Base-by-base conservation (phyloP, 2,888 invertebrate genomes). In the Clunio marinus region DNA sequence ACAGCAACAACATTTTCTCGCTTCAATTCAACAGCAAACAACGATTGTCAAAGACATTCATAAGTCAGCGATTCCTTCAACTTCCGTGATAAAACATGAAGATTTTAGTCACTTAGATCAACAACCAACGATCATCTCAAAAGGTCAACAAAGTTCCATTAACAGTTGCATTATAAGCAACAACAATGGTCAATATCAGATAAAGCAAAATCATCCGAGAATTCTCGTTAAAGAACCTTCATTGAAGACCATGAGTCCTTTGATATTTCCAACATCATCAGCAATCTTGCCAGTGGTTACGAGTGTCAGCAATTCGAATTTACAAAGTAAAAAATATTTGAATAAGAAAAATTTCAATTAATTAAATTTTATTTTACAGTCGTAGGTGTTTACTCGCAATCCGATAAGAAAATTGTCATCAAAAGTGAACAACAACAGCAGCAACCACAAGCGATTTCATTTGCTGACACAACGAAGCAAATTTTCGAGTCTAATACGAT, bases 1-100 rank as follows among this genome's bases (percentile, higher is more conserved):
- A n/a, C 66, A 66, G 22, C 66, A 66, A 25, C 66, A 66, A 66
- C 32, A 22, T 17, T 66, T 66, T 10, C 55, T 66, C 1, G 66
- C 66, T 5, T 55, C 66, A 28, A 46, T 63, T 3, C 63, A 63
- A 7, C 45, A 63, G 5, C 45, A 62, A n/a, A 41, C 62, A 13
- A 35, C 62, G n/a, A 41, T 62, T 20, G 8, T 62, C 4, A 62
- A 62, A 37, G 60, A 60, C 10, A 35, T 25, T 17, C 63, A 63
- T 7, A 63, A 63, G 13, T 27, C 63, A 45, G 37, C 25, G 1
- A 51, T 22, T 51, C 22, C 51, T 24, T 20, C 63, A 4, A 17
- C 28, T 1, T 46, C 46, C 8, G 20, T 63, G 28, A 46, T 46
- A 28, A 45, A 63, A 46, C n/a, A n/a, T 1, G 63, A 63, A 5